These are phyloP conservation scores for Yoshiicerus persimilis DNA, from an alignment of 1,140 invertebrate species.

Conservation along the genomic window DNA sequence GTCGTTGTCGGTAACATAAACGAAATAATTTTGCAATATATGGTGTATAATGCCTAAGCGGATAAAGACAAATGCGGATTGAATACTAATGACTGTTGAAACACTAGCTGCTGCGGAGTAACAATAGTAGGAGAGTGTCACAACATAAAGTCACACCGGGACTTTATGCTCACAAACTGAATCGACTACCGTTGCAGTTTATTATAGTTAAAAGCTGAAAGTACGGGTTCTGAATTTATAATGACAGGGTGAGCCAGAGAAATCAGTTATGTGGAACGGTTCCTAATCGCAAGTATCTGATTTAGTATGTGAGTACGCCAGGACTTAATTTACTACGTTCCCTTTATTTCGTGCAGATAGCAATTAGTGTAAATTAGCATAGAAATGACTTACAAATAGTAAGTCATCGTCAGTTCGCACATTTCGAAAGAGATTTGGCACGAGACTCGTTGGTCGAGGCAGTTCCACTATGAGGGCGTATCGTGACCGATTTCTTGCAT, in stretches of 20 bases:
- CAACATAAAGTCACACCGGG: no score
- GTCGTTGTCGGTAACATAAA: no score
- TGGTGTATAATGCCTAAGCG: neutral
- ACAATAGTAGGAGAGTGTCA: neutral
- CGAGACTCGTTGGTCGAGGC: slow-evolving; percentile 41
- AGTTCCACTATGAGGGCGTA: slow-evolving; percentile 45
- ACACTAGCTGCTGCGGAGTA: neutral
- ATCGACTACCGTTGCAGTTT: neutral
- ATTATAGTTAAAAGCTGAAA: neutral
- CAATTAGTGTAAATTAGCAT: slow-evolving; percentile 1
- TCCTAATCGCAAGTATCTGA: neutral
- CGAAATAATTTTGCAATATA: neutral
- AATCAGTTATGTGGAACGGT: neutral
- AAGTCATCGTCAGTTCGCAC: slow-evolving; percentile 31
- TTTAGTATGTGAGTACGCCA: neutral
- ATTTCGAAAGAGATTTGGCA: slow-evolving; percentile 39
- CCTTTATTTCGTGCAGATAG: neutral
- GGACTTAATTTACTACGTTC: neutral
- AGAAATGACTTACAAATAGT: slow-evolving; percentile 32
- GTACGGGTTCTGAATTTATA: neutral
- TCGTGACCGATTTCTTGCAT: slow-evolving; percentile 32
- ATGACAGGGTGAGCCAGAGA: neutral
- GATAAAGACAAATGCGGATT: neutral
- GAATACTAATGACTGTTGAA: neutral
- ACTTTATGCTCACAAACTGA: neutral